Evolutionary conservation across 1,140 invertebrate species (phyloP).

Genomic region (Parapsyche elsis): DNA sequence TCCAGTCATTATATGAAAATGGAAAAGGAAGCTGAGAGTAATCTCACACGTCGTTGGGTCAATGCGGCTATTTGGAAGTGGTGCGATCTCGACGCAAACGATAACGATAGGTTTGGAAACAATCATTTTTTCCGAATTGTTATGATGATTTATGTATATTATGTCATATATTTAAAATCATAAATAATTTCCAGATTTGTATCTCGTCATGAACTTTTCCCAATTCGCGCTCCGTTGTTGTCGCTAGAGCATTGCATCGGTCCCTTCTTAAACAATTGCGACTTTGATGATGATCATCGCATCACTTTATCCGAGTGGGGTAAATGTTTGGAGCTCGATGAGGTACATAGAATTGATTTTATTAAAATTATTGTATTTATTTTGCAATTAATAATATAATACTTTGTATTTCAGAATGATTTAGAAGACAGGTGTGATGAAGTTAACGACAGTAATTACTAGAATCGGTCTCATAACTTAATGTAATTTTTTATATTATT

Average conservation of each 20-base stretch:
- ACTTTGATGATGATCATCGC: slow-evolving; percentile 86
- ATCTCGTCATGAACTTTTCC: slow-evolving; percentile 93
- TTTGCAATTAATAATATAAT: not conserved
- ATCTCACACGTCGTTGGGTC: slow-evolving; percentile 84
- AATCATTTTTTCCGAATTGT: not conserved
- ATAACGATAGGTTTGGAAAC: slow-evolving; percentile 77
- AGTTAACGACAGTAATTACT: not conserved
- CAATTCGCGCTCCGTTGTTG: slow-evolving; percentile 91
- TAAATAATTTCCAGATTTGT: slow-evolving; percentile 70
- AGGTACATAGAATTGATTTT: slow-evolving; percentile 66
- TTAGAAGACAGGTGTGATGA: slow-evolving; percentile 33
- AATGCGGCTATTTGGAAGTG: slow-evolving; percentile 97
- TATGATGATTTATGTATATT: not conserved
- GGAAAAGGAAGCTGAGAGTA: slow-evolving; percentile 89
- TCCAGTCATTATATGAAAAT: slow-evolving; percentile 85
- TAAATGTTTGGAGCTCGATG: slow-evolving; percentile 86
- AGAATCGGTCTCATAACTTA: not conserved
- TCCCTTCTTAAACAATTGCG: slow-evolving; percentile 92
- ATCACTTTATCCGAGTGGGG: slow-evolving; percentile 94
- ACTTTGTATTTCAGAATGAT: slow-evolving; percentile 23
- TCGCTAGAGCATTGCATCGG: slow-evolving; percentile 94
- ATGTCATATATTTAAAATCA: not conserved
- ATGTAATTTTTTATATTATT: slow-evolving; percentile 3
- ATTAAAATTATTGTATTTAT: slow-evolving; percentile 1
- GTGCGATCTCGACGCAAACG: slow-evolving; percentile 92